Conservation (phyloP, 2,888 invertebrate genomes). For the Corythucha ciliata region DNA sequence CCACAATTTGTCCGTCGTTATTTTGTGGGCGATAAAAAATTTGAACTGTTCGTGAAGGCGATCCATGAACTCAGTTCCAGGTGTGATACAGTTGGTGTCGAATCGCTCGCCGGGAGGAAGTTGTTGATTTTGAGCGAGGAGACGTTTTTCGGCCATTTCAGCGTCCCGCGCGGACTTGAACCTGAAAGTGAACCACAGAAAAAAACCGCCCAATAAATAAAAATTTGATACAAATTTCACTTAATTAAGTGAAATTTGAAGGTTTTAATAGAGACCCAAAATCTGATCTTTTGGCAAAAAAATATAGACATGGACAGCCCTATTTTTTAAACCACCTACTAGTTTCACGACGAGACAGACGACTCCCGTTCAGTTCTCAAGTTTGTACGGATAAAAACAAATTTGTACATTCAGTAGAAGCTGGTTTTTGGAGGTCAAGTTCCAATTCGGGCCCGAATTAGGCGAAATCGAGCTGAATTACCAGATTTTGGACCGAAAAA, state of each 20-base stretch:
- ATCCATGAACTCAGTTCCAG: constrained; percentile 90
- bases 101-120: constrained; percentile 74
- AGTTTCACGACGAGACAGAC: too few relatives aligned
- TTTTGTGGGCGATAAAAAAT: constrained; percentile 76
- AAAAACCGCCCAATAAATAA: too few relatives aligned
- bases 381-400: too few relatives aligned
- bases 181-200: constrained; percentile 41
- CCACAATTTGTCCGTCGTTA: constrained; percentile 79
- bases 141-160: constrained; percentile 63
- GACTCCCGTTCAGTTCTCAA: too few relatives aligned
- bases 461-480: too few relatives aligned
- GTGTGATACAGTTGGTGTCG: constrained; percentile 97
- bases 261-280: neutral
- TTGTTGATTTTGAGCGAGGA: constrained; percentile 63
- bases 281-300: too few relatives aligned
- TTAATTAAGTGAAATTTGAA: neutral
- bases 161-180: constrained; percentile 86
- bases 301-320: too few relatives aligned
- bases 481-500: too few relatives aligned
- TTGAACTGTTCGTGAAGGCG: constrained; percentile 74
- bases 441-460: too few relatives aligned
- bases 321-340: too few relatives aligned
- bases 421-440: too few relatives aligned
- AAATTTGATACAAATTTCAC: neutral
- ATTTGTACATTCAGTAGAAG: too few relatives aligned